A percentile compares a stretch with the other conserved stretches of the same genome.
Conservation (phyloP, 1,140 invertebrate species). For the Aphis gossypii region DNA sequence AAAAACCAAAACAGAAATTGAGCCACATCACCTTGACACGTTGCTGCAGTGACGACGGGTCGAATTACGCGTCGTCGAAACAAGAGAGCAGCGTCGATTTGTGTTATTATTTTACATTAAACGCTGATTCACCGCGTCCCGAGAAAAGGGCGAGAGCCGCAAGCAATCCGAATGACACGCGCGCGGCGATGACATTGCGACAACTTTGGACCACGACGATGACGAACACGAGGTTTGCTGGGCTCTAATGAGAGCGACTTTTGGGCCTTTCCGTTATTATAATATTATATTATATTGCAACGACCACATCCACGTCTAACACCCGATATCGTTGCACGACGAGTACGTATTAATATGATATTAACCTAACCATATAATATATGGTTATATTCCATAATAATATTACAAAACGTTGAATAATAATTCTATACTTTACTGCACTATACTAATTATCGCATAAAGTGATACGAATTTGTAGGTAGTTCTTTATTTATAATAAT, state of each 20-base stretch:
- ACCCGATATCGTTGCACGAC: neutral
- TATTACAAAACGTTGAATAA: too few relatives aligned
- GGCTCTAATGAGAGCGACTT: neutral
- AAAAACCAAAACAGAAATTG: neutral
- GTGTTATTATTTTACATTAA: conserved; percentile 15
- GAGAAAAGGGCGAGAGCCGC: neutral
- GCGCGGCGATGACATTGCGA: conserved; percentile 5
- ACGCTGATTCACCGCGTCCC: neutral
- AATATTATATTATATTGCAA: neutral
- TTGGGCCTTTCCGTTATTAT: neutral
- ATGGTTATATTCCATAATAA: too few relatives aligned
- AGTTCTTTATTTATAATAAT: too few relatives aligned
- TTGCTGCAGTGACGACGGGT: neutral
- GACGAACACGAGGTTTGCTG: neutral
- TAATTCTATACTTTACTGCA: too few relatives aligned
- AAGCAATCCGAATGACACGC: neutral
- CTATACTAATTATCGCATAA: too few relatives aligned
- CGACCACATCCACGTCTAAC: neutral
- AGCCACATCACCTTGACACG: neutral
- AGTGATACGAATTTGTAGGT: too few relatives aligned
- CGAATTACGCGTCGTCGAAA: neutral
- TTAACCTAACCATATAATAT: neutral
- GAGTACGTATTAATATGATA: neutral
- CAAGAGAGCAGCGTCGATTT: neutral
- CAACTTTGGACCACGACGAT: neutral